Conservation (phyloP, 1,140 invertebrate genomes). For the Scaptomyza hsui region DNA sequence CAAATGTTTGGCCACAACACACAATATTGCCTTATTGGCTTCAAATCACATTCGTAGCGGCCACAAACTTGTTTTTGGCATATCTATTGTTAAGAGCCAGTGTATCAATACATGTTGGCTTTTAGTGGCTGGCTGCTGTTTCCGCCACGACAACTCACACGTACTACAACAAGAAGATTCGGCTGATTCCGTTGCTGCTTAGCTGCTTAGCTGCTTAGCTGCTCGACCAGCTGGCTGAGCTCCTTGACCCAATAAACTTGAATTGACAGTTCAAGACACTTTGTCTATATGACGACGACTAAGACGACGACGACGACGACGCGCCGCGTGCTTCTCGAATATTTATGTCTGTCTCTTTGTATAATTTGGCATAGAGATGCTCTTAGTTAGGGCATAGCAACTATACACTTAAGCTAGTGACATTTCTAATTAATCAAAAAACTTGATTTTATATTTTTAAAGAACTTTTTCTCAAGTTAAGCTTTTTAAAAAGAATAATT, state of each 20-base stretch:
- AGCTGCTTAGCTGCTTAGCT: conserved; percentile 28
- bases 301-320: conserved; percentile 1
- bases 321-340: conserved; percentile 69
- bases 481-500: no score
- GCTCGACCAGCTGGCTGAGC: conserved; percentile 54
- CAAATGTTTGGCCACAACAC: conserved; percentile 73
- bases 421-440: neutral
- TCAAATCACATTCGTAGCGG: conserved; percentile 6
- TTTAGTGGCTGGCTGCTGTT: conserved; percentile 49
- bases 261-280: conserved; percentile 83
- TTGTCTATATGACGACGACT: conserved; percentile 60
- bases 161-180: conserved; percentile 32
- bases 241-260: conserved; percentile 83
- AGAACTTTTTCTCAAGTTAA: neutral
- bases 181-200: conserved; percentile 15
- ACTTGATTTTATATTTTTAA: neutral
- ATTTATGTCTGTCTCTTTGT: conserved; percentile 66
- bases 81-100: conserved; percentile 27
- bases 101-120: conserved; percentile 20
- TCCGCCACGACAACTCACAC: conserved; percentile 59
- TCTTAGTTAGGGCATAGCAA: neutral
- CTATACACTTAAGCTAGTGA: neutral
- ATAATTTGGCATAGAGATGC: conserved; percentile 56
- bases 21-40: conserved; percentile 16
- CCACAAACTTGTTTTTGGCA: conserved; percentile 59